phyloP scores from a whole-genome alignment of 2,113 vertebrate species.

The Paraplagusia blochii region DNA sequence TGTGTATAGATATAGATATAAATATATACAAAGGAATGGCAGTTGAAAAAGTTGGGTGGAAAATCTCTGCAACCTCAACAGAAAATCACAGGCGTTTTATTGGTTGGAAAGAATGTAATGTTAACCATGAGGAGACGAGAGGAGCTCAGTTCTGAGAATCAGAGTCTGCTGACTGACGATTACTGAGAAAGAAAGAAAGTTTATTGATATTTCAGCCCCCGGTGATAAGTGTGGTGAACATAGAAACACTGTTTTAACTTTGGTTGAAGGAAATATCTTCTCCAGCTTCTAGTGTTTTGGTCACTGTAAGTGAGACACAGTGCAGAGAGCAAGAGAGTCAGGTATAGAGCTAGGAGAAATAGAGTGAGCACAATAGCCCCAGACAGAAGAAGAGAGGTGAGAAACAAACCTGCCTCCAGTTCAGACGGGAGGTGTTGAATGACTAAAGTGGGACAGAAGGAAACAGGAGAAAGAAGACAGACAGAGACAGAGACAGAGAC shows the following conservation, averaged over 20 bases:
- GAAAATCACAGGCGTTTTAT: constrained; percentile 6
- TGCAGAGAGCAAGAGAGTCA: too few relatives aligned
- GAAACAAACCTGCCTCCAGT: constrained; percentile 2
- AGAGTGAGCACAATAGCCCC: constrained; percentile 4
- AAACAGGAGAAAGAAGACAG: constrained; percentile 15
- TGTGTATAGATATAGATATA: too few relatives aligned
- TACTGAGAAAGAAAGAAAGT: too few relatives aligned
- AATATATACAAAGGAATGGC: too few relatives aligned
- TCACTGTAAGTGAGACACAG: neutral
- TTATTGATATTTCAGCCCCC: too few relatives aligned
- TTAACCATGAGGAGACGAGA: neutral
- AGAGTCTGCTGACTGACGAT: too few relatives aligned
- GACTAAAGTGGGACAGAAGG: constrained; percentile 18
- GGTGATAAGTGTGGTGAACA: too few relatives aligned
- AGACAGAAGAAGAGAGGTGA: neutral
- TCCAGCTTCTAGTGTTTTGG: neutral
- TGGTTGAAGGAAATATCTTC: neutral
- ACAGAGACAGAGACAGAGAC: constrained; percentile 2
- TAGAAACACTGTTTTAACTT: too few relatives aligned
- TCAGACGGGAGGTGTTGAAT: constrained; percentile 2
- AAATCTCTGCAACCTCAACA: neutral
- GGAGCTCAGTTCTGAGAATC: too few relatives aligned
- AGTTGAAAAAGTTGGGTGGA: neutral
- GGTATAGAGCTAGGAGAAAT: constrained; percentile 9
- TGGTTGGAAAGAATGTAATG: neutral